Conservation (phyloP, 2,113 vertebrate genomes). For the Sinosuthora webbiana region DNA sequence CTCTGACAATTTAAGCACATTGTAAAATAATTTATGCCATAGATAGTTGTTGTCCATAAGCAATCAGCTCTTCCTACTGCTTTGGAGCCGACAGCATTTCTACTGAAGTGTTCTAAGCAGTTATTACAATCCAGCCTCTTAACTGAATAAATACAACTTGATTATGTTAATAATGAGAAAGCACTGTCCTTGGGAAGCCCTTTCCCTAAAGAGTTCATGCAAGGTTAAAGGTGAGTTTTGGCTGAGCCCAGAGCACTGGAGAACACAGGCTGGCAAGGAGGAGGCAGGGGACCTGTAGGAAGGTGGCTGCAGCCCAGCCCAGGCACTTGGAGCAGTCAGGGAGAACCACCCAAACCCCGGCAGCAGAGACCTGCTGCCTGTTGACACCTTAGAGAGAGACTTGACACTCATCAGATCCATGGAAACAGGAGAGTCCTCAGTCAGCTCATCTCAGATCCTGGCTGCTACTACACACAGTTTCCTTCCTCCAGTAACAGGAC, state of each 20-base stretch:
- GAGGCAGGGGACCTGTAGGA: neutral
- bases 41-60: neutral
- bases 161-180: neutral
- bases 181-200: neutral
- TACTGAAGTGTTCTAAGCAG: neutral
- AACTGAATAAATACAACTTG: neutral
- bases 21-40: neutral
- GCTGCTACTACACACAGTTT: neutral
- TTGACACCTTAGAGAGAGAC: neutral
- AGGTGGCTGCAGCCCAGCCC: neutral
- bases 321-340: rapidly evolving
- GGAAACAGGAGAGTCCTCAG: neutral
- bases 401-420: neutral
- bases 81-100: neutral
- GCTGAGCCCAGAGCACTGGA: rapidly evolving
- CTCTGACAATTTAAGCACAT: neutral
- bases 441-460: neutral
- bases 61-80: neutral
- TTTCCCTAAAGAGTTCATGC: neutral
- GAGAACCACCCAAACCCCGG: neutral
- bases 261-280: rapidly evolving
- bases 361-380: neutral
- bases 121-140: neutral
- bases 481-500: neutral
- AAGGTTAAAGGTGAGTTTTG: neutral